Percentiles rank a stretch among this genome's conserved stretches.
Evolutionary conservation across 2,888 invertebrate species (phyloP).

Genomic region (Nudaria mundana): DNA sequence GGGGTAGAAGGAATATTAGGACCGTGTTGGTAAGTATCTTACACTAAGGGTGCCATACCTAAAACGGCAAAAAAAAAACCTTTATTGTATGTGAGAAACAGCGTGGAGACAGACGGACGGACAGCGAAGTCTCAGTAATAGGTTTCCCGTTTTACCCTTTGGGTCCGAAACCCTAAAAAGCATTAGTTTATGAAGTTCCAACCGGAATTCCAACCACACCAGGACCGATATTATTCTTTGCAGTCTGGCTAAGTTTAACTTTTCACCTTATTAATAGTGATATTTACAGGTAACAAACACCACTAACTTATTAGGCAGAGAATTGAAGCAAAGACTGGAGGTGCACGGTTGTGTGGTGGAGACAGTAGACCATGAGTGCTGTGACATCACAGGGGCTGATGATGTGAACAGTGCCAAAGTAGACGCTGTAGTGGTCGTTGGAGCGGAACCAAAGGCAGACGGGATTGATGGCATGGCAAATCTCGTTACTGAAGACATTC

Average conservation of each 20-base stretch:
- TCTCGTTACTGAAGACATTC: constrained; percentile 59
- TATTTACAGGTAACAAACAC: constrained; percentile 59
- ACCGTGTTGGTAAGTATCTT: constrained; percentile 54
- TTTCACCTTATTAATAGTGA: too few species aligned
- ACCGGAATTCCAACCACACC: too few species aligned
- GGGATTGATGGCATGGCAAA: constrained; percentile 52
- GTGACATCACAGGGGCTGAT: constrained; percentile 3
- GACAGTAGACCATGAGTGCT: constrained; percentile 24
- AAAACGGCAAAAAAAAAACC: too few species aligned
- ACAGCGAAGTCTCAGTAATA: too few species aligned
- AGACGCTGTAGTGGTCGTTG: constrained; percentile 64
- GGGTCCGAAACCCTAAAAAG: too few species aligned
- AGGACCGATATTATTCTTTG: too few species aligned
- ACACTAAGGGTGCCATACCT: too few species aligned
- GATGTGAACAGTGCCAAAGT: constrained; percentile 39
- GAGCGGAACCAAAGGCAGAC: constrained; percentile 45
- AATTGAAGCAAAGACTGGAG: constrained; percentile 51
- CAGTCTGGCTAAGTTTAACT: too few species aligned
- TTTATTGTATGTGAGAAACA: too few species aligned
- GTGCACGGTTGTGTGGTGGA: constrained; percentile 52
- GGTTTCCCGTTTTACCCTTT: too few species aligned
- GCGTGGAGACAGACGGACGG: too few species aligned
- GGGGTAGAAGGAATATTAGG: constrained; percentile 30
- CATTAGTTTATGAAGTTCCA: too few species aligned
- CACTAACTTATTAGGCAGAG: constrained; percentile 50